phyloP scores from a whole-genome alignment of 2,113 vertebrate species.

The Chaetura pelagica region DNA sequence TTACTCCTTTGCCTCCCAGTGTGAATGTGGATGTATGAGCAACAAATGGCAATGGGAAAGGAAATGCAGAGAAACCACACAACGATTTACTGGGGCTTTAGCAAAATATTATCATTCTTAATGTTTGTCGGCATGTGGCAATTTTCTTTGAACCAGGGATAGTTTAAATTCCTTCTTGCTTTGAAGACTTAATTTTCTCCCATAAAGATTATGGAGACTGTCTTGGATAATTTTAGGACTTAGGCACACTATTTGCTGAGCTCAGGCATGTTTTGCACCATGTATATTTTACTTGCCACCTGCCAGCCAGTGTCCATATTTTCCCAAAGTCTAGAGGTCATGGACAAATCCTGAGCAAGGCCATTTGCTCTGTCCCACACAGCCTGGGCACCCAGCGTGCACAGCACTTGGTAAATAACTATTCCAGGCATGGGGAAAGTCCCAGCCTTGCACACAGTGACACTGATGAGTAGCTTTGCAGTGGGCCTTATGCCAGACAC shows the following conservation, averaged over 20 bases:
- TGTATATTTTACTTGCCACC: slow-evolving; percentile 34
- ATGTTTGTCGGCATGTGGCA: slow-evolving; percentile 70
- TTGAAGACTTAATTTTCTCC: slow-evolving; percentile 71
- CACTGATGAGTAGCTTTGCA: neutral
- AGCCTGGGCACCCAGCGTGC: fast-evolving
- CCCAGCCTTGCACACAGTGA: neutral
- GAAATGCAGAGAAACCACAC: slow-evolving; percentile 73
- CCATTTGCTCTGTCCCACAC: neutral
- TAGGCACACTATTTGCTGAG: slow-evolving; percentile 42
- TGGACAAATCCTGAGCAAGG: neutral
- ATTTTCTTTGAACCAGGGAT: slow-evolving; percentile 70
- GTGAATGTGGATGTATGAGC: slow-evolving; percentile 35
- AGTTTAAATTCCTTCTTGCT: slow-evolving; percentile 63
- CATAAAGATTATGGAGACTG: slow-evolving; percentile 64
- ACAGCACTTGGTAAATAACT: neutral
- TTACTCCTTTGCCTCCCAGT: slow-evolving; percentile 13
- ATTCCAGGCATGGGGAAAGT: neutral
- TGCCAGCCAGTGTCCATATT: neutral
- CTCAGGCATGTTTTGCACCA: slow-evolving; percentile 9
- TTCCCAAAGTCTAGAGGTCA: neutral
- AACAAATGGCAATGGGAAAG: slow-evolving; percentile 64
- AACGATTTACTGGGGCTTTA: slow-evolving; percentile 65
- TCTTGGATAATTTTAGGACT: slow-evolving; percentile 59
- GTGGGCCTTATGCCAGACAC: fast-evolving
- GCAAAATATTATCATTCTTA: slow-evolving; percentile 74